These are phyloP conservation scores for Byasa hedistus DNA, from an alignment of 2,888 invertebrate species.

Conservation along the genomic window DNA sequence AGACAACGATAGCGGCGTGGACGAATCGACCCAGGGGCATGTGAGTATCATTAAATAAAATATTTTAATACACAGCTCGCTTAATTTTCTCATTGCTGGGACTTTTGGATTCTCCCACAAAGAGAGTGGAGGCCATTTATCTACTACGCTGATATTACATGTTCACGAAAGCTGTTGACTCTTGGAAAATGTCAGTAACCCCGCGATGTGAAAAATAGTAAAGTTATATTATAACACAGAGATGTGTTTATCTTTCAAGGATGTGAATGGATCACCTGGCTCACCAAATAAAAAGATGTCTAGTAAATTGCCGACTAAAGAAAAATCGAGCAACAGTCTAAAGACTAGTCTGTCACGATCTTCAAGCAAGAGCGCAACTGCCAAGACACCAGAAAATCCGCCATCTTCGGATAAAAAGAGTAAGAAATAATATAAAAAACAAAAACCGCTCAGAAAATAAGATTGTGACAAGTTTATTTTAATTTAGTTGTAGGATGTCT, in stretches of 20 bases:
- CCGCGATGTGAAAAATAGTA: no score
- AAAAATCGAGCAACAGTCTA: conserved; percentile 70
- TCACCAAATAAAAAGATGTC: conserved; percentile 88
- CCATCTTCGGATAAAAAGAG: conserved; percentile 84
- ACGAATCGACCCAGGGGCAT: conserved; percentile 89
- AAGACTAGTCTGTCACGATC: conserved; percentile 79
- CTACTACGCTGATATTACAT: no score
- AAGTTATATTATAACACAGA: not conserved
- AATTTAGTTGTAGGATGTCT: not conserved
- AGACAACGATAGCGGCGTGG: conserved; percentile 90
- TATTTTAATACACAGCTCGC: not conserved
- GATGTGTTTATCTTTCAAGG: conserved; percentile 48
- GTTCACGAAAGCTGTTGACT: no score
- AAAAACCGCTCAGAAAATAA: no score
- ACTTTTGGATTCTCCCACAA: no score
- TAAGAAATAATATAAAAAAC: conserved; percentile 52
- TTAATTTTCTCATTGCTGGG: no score
- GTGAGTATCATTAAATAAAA: conserved; percentile 72
- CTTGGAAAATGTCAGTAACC: no score
- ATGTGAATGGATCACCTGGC: conserved; percentile 84
- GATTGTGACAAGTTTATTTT: not conserved
- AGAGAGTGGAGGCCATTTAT: no score
- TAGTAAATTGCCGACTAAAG: conserved; percentile 75
- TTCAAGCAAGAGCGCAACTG: conserved; percentile 80
- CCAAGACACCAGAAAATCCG: conserved; percentile 86